Conservation (phyloP, 35 echinoderm and acorn worm genomes). For the Heliocidaris tuberculata region DNA sequence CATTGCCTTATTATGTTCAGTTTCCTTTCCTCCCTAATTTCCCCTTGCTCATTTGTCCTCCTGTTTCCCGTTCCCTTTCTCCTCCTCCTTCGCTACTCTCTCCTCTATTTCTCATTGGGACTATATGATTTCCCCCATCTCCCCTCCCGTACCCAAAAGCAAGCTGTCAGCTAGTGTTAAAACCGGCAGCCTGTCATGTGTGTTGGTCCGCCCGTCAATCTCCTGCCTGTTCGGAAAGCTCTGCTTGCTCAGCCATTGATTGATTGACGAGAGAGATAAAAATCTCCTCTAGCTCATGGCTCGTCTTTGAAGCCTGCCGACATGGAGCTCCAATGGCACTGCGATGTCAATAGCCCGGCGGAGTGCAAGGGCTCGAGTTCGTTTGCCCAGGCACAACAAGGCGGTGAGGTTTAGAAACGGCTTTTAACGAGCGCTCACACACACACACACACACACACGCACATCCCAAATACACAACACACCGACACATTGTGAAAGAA, state of each 20-base stretch:
- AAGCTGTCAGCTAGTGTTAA: constrained; percentile 61
- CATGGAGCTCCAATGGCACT: constrained; percentile 32
- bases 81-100: not conserved
- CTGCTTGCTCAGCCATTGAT: constrained; percentile 68
- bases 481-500: constrained; percentile 49
- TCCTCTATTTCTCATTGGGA: constrained; percentile 40
- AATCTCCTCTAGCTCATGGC: constrained; percentile 52
- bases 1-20: constrained; percentile 15
- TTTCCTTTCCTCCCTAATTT: constrained; percentile 33
- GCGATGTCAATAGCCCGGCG: constrained; percentile 57
- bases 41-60: not conserved
- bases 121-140: constrained; percentile 22
- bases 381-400: constrained; percentile 52
- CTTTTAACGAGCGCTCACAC: constrained; percentile 47
- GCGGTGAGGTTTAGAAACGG: constrained; percentile 53
- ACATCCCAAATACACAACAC: constrained; percentile 37
- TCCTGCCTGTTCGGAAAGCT: constrained; percentile 49
- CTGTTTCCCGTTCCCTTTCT: not conserved
- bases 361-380: constrained; percentile 50
- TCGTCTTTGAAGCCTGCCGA: constrained; percentile 55
- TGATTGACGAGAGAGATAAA: constrained; percentile 79
- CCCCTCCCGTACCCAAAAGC: constrained; percentile 13
- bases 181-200: constrained; percentile 29
- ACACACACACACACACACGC: constrained; percentile 34
- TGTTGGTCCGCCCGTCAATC: constrained; percentile 44